phyloP scores from a whole-genome alignment of 2,113 vertebrate genomes.

The Corapipo altera region DNA sequence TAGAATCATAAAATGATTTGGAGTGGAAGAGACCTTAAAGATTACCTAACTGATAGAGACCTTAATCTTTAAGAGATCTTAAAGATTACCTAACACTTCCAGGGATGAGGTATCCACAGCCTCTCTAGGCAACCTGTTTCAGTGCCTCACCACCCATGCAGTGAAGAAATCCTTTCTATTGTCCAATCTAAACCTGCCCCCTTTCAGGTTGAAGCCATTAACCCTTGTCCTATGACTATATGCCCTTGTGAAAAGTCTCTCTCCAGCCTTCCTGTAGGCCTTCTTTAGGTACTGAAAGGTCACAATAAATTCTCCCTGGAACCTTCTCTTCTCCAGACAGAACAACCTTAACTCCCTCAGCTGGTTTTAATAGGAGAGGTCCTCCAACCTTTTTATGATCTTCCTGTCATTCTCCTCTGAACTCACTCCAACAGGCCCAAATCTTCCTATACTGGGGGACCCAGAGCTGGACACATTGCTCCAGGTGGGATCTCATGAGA shows the following conservation, averaged over 20 bases:
- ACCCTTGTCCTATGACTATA: accelerated
- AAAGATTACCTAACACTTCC: background rate
- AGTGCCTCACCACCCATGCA: background rate
- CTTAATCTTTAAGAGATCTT: background rate
- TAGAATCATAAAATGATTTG: background rate
- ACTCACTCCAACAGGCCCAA: background rate
- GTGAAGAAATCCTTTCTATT: background rate
- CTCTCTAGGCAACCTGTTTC: background rate
- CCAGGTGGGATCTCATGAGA: background rate
- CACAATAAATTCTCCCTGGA: background rate
- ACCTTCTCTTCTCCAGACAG: background rate
- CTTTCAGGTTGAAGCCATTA: background rate
- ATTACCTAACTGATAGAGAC: background rate
- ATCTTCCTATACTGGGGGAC: background rate
- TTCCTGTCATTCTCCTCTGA: background rate
- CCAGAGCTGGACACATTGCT: background rate
- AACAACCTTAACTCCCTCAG: background rate
- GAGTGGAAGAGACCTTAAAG: background rate
- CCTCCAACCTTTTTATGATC: background rate
- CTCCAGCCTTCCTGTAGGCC: background rate
- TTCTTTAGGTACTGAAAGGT: background rate
- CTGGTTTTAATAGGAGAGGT: background rate
- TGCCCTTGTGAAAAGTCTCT: background rate
- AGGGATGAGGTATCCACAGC: background rate
- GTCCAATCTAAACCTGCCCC: background rate